phyloP scores from a whole-genome alignment of 2,797 vertebrate genomes.

The Arrhamphus sclerolepis region DNA sequence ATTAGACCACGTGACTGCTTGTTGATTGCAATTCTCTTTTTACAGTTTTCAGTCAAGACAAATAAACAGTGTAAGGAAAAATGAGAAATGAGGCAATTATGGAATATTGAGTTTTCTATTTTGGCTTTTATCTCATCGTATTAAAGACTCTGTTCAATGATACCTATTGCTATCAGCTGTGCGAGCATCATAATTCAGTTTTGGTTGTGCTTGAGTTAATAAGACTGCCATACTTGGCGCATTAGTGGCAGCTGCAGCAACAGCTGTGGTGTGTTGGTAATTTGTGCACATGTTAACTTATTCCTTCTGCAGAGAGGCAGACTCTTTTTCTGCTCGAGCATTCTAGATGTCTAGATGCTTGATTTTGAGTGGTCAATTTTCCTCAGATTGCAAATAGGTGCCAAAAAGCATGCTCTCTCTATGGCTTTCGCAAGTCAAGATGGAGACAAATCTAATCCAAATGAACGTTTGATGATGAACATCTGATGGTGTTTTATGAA shows the following conservation, averaged over 20 bases:
- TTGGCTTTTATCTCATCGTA: too few species aligned
- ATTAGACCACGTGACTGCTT: too few species aligned
- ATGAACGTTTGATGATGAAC: too few species aligned
- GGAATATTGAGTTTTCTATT: too few species aligned
- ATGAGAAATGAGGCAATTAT: too few species aligned
- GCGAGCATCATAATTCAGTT: not conserved
- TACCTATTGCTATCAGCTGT: too few species aligned
- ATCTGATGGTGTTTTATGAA: not conserved
- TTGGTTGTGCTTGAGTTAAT: not conserved
- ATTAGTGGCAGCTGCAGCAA: constrained; percentile 28
- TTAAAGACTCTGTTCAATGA: too few species aligned
- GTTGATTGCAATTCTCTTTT: too few species aligned
- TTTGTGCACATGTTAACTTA: constrained; percentile 19
- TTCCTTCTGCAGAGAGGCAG: constrained; percentile 5
- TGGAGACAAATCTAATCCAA: too few species aligned
- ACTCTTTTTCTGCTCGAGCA: not conserved
- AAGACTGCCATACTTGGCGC: not conserved
- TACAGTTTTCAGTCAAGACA: too few species aligned
- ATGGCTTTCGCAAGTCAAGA: not conserved
- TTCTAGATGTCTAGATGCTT: not conserved
- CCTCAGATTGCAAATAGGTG: not conserved
- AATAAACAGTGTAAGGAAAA: too few species aligned
- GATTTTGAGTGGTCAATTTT: not conserved
- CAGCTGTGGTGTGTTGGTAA: constrained; percentile 25
- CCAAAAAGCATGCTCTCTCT: not conserved